Evolutionary conservation across 2,113 vertebrate species (phyloP), one percentile per base, ranked within the genome.

Genomic region (Gymnobelideus leadbeateri): DNA sequence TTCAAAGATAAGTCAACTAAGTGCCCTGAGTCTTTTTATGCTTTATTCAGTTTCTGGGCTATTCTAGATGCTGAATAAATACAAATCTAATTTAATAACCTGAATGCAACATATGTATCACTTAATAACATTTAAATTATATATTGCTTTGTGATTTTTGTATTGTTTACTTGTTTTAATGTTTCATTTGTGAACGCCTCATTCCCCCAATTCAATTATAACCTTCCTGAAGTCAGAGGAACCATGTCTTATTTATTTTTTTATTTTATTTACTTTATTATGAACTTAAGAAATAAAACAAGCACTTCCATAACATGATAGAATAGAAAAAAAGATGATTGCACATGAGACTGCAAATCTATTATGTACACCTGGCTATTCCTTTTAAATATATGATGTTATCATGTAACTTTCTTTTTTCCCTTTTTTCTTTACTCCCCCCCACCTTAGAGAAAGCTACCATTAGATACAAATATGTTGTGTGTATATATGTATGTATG

Each of bases 1-100:
- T 50, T 37, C n/a, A 54, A 94, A 96, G 91, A 47, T 46, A 92
- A 95, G 50, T 14, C 91, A 91, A 96, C 21, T 23, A 46, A 31
- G 12, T 3, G 3, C 8, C 46, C 84, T 90, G 28, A 9, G n/a
- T 46, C 92, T 47, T 89, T 52, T 43, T n/a, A 92, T 37, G 54
- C 84, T 94, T 54, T 55, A 2, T 55, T 43, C 54, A 91, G 54
- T 94, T 96, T 37, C 24, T 91, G 0, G 43, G 6, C 90, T 37
- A 53, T 91, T 94, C 37, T 54, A 91, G 51, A 91, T 92, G 52
- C 43, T 50, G 31, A 96, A 89, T 94, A 51, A 94, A 95, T 89
- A 90, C 28, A 61, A 92, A 84, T 3, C 61, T 92, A 37, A 96
- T 55, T 26, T 53, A 49, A 14, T 51, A 24, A 10, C 92, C 92